Evolutionary conservation across 2,888 invertebrate species (phyloP).

Genomic region (Kryphioiulus occultus): DNA sequence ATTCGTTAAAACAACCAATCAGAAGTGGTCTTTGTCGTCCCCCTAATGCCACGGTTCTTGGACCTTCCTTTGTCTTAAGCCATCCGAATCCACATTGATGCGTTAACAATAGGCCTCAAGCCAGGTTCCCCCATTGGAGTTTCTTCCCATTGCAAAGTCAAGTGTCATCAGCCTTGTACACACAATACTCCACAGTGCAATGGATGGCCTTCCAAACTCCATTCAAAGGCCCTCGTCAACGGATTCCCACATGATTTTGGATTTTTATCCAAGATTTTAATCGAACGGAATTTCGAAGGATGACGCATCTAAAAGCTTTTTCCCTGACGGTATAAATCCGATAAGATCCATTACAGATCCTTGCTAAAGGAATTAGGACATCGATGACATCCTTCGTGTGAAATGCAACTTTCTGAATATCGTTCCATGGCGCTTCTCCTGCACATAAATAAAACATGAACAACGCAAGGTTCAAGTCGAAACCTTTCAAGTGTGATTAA

Average conservation of each 20-base stretch:
- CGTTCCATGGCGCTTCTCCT: background rate
- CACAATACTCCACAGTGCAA: background rate
- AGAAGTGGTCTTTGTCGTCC: constrained; percentile 9
- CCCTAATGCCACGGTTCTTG: background rate
- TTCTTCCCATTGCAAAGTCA: background rate
- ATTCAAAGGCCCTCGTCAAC: background rate
- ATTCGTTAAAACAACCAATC: constrained; percentile 31
- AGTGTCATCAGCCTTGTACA: constrained; percentile 4
- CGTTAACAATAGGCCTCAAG: constrained; percentile 19
- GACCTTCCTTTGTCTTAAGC: constrained; percentile 6
- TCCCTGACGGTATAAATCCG: background rate
- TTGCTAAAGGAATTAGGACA: background rate
- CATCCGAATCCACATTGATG: background rate
- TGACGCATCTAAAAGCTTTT: constrained; percentile 14
- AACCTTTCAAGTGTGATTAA: background rate
- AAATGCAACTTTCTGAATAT: background rate
- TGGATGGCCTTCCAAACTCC: background rate
- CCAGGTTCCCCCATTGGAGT: background rate
- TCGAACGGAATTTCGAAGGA: background rate
- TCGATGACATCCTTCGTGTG: background rate
- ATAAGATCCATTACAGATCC: constrained; percentile 11
- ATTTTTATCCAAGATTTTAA: constrained; percentile 11
- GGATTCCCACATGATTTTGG: background rate
- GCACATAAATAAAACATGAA: background rate
- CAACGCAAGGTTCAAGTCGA: background rate